Evolutionary conservation across 2,888 invertebrate genomes (phyloP), one percentile per base, ranked within the genome.

Genomic region (Atrina japonica): DNA sequence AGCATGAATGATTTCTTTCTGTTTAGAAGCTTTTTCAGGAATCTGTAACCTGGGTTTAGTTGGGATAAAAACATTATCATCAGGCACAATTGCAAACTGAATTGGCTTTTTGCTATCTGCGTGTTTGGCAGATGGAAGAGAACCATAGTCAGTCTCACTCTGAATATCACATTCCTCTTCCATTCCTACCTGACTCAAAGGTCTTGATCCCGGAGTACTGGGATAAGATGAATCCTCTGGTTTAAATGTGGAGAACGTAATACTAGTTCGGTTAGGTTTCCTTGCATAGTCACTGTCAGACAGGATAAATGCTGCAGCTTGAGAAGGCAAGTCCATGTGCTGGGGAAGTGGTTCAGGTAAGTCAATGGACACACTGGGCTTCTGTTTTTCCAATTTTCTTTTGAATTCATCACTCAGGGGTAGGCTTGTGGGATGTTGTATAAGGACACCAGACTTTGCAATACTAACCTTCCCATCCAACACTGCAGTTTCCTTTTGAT

Each of bases 171-270:
- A 53, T 29, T 64, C 59, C 35, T 68, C 72, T 23, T 50, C 47
- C 7, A 58, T 69, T 29, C 53, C 50, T 6, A 64, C 69, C 21
- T 70, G 43, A 47, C 69, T 61, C 14, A 45, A 58, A 14, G 77
- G 69, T 21, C 72, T 67, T 3, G 70, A 66, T 18, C 70, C 52
- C 16, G 72, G 63, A 3, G 65, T 59, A 16, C 50, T 56, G 6
- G 76, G 75, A 56, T 74, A 76, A 16, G 66, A 52, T 9, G 27
- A 3, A 9, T 77, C 77, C 6, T 67, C 58, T 41, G 83, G 81
- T 70, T 81, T 83, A 55, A 83, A 83, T 23, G 83, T 83, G 0
- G 81, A 76, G 67, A 83, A 83, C 14, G 78, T 73, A n/a, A 77
- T 50, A 16, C 70, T 69, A 45, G 59, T 66, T 18, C 69, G 59